Percentiles rank a stretch among this genome's conserved stretches.
Conservation (phyloP, 2,888 invertebrate species). For the Oscheius myriophilus region DNA sequence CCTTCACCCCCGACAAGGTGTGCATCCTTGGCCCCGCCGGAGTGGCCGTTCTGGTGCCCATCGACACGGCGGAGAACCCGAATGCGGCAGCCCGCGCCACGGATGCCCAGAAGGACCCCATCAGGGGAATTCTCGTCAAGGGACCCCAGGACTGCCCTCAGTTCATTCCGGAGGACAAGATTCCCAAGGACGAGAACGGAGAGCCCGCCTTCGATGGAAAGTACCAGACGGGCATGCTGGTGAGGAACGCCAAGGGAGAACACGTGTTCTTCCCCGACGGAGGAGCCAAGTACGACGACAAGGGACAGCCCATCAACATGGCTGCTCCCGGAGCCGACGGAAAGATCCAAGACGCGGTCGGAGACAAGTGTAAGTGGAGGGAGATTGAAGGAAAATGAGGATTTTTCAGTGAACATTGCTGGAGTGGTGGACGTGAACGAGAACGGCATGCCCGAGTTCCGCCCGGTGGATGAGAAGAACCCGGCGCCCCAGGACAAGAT, state of each 20-base stretch:
- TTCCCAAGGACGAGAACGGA: conserved; percentile 20
- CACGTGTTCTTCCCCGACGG: conserved; percentile 25
- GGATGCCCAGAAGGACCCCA: neutral
- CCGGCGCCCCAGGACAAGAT: conserved; percentile 26
- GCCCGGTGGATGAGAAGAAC: conserved; percentile 11
- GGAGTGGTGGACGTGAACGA: conserved; percentile 26
- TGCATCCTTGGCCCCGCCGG: conserved; percentile 23
- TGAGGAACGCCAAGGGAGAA: conserved; percentile 23
- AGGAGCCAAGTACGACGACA: conserved; percentile 24
- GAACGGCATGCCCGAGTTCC: conserved; percentile 26
- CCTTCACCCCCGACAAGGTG: conserved; percentile 20
- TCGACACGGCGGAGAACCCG: conserved; percentile 15
- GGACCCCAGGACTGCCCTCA: conserved; percentile 31
- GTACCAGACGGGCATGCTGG: conserved; percentile 9
- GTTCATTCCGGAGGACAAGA: conserved; percentile 27
- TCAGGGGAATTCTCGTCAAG: conserved; percentile 27
- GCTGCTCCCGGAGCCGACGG: neutral
- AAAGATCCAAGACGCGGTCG: neutral
- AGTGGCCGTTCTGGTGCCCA: conserved; percentile 17
- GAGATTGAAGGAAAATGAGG: neutral
- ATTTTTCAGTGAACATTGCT: conserved; percentile 11
- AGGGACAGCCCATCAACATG: conserved; percentile 13
- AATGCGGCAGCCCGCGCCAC: conserved; percentile 15
- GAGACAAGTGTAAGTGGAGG: conserved; percentile 5
- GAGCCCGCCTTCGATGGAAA: conserved; percentile 11